Evolutionary conservation across 2,888 invertebrate genomes (phyloP).

Genomic region (Tenthredo distinguenda): DNA sequence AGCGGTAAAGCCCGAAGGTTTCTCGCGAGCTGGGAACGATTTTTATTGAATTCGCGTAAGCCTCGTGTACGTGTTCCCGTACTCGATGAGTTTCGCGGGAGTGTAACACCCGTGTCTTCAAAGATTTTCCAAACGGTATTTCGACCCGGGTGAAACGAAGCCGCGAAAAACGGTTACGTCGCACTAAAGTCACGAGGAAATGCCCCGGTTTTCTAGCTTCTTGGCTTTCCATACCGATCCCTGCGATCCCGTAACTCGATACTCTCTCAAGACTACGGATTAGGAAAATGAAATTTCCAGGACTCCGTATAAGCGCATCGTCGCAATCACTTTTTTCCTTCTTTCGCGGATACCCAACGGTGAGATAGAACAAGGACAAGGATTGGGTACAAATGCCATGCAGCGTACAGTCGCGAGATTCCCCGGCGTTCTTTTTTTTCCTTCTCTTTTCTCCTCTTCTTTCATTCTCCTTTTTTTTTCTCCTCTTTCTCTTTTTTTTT

Average conservation of each 20-base stretch:
- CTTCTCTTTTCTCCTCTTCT: conserved; percentile 48
- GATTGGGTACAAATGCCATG: conserved; percentile 49
- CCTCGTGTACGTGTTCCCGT: conserved; percentile 32
- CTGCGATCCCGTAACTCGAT: conserved; percentile 35
- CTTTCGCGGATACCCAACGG: conserved; percentile 28
- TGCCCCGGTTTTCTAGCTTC: conserved; percentile 3
- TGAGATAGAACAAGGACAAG: conserved; percentile 54
- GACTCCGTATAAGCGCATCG: conserved; percentile 13
- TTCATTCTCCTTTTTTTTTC: conserved; percentile 53
- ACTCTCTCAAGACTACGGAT: conserved; percentile 25
- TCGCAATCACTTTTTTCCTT: conserved; percentile 13
- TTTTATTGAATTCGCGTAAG: conserved; percentile 34
- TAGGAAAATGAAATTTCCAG: conserved; percentile 33
- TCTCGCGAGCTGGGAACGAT: conserved; percentile 12
- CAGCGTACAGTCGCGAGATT: conserved; percentile 36
- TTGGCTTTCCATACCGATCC: not conserved
- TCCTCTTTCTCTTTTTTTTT: conserved; percentile 51
- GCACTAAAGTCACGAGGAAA: conserved; percentile 17
- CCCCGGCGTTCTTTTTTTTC: conserved; percentile 30
- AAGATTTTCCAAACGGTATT: conserved; percentile 26
- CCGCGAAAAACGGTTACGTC: conserved; percentile 13
- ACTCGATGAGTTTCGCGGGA: not conserved
- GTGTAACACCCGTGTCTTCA: not conserved
- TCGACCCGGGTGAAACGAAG: not conserved
- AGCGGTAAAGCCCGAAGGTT: conserved; percentile 33